phyloP scores from a whole-genome alignment of 2,113 vertebrate species.

The Thryonomys swinderianus region DNA sequence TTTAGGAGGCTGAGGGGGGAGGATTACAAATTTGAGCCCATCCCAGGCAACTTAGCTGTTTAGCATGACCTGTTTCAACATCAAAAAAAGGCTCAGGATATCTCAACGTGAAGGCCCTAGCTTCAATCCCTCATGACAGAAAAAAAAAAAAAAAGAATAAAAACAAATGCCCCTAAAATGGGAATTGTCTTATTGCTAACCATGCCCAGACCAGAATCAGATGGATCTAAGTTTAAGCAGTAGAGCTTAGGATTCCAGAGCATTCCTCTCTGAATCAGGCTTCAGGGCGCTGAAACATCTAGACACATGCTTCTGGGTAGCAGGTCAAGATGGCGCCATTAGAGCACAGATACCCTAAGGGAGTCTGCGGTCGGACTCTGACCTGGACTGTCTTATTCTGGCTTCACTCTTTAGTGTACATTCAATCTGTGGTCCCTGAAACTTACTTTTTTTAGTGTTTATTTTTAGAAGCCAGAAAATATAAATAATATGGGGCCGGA shows the following conservation, averaged over 20 bases:
- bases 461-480: constrained; percentile 55
- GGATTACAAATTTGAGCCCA: neutral
- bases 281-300: neutral
- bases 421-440: neutral
- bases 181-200: neutral
- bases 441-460: neutral
- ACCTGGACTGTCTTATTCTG: neutral
- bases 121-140: neutral
- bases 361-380: neutral
- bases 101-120: neutral
- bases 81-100: neutral
- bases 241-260: neutral
- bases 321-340: neutral
- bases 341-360: neutral
- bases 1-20: neutral
- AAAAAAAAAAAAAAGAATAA: neutral
- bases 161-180: neutral
- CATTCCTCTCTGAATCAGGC: neutral
- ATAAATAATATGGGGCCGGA: too few relatives aligned
- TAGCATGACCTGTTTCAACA: neutral
- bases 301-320: neutral
- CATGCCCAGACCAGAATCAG: neutral
- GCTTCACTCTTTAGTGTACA: neutral
- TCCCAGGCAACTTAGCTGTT: neutral
- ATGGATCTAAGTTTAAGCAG: neutral